Base-by-base conservation (phyloP, 2,797 vertebrate genomes). In the Notolabrus celidotus region DNA sequence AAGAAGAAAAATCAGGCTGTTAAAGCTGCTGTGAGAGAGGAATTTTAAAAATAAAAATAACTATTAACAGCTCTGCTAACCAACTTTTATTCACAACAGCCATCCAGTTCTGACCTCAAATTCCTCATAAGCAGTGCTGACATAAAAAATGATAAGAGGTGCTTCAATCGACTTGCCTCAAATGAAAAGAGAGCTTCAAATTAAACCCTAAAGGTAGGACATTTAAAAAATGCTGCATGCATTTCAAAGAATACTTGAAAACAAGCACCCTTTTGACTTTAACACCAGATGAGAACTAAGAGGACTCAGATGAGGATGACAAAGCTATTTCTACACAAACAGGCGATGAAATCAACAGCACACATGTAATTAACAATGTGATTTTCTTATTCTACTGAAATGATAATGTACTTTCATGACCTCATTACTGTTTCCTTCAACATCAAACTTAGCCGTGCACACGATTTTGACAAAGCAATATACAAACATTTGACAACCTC, bases 11-110 rank as follows among this genome's bases (percentile, higher is more conserved):
- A n/a, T n/a, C n/a, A n/a, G n/a, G n/a, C n/a, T n/a, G n/a, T n/a
- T n/a, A n/a, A n/a, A n/a, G n/a, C n/a, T n/a, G n/a, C n/a, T n/a
- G 27, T 27, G 3, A 27, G 7, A 31, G 29, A 36, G 34, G 34
- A 36, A 11, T 12, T 2, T 12, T 11, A 11, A 12, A 11, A 34
- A 36, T 36, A 11, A 22, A 22, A n/a, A 66, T 8, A 23, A 65
- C 29, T 33, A 79, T 77, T 62, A 74, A 74, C 17, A 3, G 41
- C 54, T 45, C 75, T 53, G 77, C 78, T 74, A 74, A 57, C 15
- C 17, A 20, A 42, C 45, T 61, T 15, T 64, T 49, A 71, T 22
- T 56, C 38, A 11, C 23, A 64, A 33, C 29, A 36, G 10, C 22
- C 38, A 45, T 10, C 47, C 16, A 41, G 9, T 72, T 66, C 62